Base-by-base conservation (phyloP, 2,888 invertebrate genomes). In the Polylopha cassiicola region DNA sequence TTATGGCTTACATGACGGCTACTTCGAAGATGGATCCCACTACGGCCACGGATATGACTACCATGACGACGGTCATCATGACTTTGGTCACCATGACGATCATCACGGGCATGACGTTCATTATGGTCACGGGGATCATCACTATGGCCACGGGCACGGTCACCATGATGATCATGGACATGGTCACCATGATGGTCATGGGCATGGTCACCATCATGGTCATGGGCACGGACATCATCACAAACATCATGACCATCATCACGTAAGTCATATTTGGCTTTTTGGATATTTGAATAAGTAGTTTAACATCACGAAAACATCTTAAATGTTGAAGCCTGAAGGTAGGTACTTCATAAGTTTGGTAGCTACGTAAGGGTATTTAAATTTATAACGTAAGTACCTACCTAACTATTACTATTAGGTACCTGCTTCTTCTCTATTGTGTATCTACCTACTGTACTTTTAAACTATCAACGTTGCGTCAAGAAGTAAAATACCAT, bases 11-110 rank as follows among this genome's bases (percentile, higher is more conserved):
- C 68, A 65, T 10, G 81, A 78, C 10, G 41, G 36, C 4, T 36
- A 28, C 27, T 80, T 76, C 45, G 84, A 84, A 16, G 81, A 78
- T 13, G 48, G 52, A 6, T 66, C 72, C 11, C 68, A 69, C 38
- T 65, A 68, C 33, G 61, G 58, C 3, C 61, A 69, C 15, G 75
- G 64, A 1, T 66, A 72, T 31, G 79, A 73, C 7, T 69, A 74
- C 27, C 67, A 69, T 21, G 44, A 55, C 6, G 33, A 39, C 11
- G 34, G 27, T n/a, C 37, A 29, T 8, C 36, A 39, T 17, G 34
- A 37, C 11, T 16, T 14, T 2, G 33, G 20, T 4, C 24, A 37
- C 34, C 28, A 23, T 22, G 37, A 44, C 1, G 26, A 28, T 4
- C 32, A 36, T 16, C 41, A 44, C 7, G 11, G n/a, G 6, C 23